Percentiles rank a stretch among this genome's conserved stretches.
Evolutionary conservation across 2,113 vertebrate species (phyloP).

Genomic region (Caranx melampygus): DNA sequence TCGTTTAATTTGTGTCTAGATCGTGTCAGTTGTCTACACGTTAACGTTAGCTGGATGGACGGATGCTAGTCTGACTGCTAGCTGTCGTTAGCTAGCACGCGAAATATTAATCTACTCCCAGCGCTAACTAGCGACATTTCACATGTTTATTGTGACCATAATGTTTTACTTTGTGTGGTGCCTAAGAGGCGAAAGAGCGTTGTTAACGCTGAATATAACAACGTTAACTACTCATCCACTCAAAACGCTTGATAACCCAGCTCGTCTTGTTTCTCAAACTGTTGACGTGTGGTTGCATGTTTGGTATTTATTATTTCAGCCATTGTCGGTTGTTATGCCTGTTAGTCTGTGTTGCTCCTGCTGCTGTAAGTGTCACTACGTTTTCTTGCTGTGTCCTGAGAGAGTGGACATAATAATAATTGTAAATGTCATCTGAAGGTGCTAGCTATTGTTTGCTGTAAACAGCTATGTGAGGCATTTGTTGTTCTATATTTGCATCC

Average conservation of each 20-base stretch:
- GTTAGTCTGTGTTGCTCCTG: background rate
- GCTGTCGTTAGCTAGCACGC: constrained; percentile 49
- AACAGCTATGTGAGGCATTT: background rate
- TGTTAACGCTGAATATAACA: background rate
- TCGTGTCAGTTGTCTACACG: background rate
- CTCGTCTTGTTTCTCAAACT: background rate
- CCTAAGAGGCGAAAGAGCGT: background rate
- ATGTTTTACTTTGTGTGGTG: background rate
- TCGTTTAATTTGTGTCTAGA: background rate
- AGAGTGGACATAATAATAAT: background rate
- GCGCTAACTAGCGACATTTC: background rate
- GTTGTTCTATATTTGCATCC: background rate
- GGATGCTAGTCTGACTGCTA: constrained; percentile 44
- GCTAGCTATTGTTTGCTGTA: background rate
- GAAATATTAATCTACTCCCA: constrained; percentile 7
- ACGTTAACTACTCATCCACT: background rate
- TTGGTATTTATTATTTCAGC: background rate
- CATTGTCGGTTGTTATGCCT: background rate
- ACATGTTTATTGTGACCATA: too few relatives aligned
- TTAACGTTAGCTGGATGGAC: constrained; percentile 52
- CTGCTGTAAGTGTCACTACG: background rate
- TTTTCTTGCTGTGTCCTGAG: background rate
- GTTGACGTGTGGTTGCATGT: constrained; percentile 18
- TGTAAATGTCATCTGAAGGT: background rate
- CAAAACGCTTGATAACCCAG: background rate